Conservation (phyloP, 2,888 invertebrate species). For the Philaethria dido region DNA sequence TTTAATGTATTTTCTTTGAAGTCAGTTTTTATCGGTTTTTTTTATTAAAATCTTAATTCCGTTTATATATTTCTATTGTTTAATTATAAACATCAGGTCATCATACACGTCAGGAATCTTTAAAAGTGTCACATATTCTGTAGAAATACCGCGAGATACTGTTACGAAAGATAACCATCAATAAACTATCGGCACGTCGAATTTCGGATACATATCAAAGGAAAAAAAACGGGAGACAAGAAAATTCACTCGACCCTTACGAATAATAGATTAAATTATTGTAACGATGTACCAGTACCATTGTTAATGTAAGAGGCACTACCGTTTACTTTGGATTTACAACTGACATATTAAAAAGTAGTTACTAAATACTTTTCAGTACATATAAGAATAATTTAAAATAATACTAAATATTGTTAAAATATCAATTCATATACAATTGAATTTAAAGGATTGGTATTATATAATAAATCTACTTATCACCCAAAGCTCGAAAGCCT, state of each 20-base stretch:
- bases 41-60: too few species aligned
- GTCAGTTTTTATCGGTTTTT: too few species aligned
- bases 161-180: background rate
- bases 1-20: too few species aligned
- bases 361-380: too few species aligned
- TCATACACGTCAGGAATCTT: too few species aligned
- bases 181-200: background rate
- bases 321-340: too few species aligned
- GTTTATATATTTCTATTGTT: too few species aligned
- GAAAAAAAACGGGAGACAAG: background rate
- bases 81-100: too few species aligned
- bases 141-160: background rate
- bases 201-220: background rate
- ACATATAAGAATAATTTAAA: too few species aligned
- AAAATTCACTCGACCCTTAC: background rate
- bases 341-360: too few species aligned
- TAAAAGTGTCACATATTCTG: background rate
- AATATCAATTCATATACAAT: background rate
- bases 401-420: too few species aligned
- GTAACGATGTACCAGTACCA: background rate
- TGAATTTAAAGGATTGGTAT: background rate
- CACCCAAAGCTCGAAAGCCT: background rate
- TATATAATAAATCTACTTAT: constrained; percentile 4
- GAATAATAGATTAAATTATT: background rate
- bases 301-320: too few species aligned